Evolutionary conservation across 2,888 invertebrate species (phyloP).

Genomic region (Leucoma salicis): DNA sequence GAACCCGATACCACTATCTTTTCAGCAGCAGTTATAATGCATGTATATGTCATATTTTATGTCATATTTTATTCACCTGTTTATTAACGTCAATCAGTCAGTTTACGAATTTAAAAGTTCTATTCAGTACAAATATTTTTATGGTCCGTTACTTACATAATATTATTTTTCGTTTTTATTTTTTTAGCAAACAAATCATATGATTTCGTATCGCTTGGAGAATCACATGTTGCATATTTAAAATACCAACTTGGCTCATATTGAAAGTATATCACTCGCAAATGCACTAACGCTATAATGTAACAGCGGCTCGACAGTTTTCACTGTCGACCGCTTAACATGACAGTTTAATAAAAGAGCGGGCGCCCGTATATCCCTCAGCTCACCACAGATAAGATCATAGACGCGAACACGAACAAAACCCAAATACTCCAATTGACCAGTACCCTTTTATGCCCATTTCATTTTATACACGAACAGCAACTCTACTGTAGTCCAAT

Average conservation of each 20-base stretch:
- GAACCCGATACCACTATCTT: too few species aligned
- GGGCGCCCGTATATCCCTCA: slow-evolving; percentile 63
- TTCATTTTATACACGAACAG: slow-evolving; percentile 30
- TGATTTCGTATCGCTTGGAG: too few species aligned
- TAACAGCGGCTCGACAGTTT: slow-evolving; percentile 37
- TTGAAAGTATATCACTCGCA: slow-evolving; percentile 18
- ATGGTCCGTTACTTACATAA: too few species aligned
- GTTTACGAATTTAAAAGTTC: too few species aligned
- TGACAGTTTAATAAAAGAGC: slow-evolving; percentile 70
- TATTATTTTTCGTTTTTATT: too few species aligned
- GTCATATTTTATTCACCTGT: too few species aligned
- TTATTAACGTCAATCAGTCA: too few species aligned
- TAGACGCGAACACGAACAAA: slow-evolving; percentile 69
- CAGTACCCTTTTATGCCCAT: slow-evolving; percentile 66
- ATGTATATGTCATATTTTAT: too few species aligned
- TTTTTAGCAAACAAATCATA: too few species aligned
- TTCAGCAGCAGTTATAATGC: too few species aligned
- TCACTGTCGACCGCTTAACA: slow-evolving; percentile 43
- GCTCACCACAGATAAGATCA: slow-evolving; percentile 69
- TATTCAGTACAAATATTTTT: too few species aligned
- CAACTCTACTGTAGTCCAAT: slow-evolving; percentile 42
- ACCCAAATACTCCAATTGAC: slow-evolving; percentile 57
- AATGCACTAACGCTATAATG: slow-evolving; percentile 14
- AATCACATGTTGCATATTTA: not conserved
- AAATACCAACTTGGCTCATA: slow-evolving; percentile 11